These are phyloP conservation scores for Mormyrops attenuatus DNA, from an alignment of 2,797 vertebrate genomes.

Conservation along the genomic window DNA sequence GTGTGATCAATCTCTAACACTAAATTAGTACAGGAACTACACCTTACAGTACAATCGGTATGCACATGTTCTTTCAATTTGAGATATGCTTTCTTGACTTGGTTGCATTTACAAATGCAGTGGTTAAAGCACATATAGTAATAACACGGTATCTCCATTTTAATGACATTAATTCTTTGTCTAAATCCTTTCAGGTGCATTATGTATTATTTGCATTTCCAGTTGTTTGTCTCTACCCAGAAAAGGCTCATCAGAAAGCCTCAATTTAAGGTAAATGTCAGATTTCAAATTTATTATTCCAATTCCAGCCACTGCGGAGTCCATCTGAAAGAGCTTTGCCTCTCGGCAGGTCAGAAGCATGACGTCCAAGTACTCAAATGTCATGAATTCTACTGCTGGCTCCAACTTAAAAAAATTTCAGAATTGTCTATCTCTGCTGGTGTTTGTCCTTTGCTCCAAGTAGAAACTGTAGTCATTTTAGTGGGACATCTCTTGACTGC, in stretches of 20 bases:
- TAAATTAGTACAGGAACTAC: not conserved
- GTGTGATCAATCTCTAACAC: not conserved
- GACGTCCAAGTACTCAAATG: not conserved
- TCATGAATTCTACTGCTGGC: not conserved
- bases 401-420: not conserved
- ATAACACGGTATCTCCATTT: not conserved
- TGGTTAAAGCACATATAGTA: not conserved
- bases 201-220: not conserved
- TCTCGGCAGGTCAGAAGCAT: not conserved
- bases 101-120: not conserved
- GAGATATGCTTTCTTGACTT: not conserved
- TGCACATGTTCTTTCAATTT: not conserved
- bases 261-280: slow-evolving; percentile 7
- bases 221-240: not conserved
- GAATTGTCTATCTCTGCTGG: not conserved
- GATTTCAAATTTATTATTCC: slow-evolving; percentile 4
- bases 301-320: not conserved
- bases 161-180: not conserved
- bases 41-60: not conserved
- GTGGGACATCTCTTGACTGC: not conserved
- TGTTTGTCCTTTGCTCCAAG: not conserved
- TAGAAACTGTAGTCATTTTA: not conserved
- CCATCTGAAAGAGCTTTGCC: not conserved
- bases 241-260: not conserved
- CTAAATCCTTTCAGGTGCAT: not conserved